Evolutionary conservation across 2,888 invertebrate species (phyloP), one percentile per base, ranked within the genome.

Genomic region (Tetragonisca angustula): DNA sequence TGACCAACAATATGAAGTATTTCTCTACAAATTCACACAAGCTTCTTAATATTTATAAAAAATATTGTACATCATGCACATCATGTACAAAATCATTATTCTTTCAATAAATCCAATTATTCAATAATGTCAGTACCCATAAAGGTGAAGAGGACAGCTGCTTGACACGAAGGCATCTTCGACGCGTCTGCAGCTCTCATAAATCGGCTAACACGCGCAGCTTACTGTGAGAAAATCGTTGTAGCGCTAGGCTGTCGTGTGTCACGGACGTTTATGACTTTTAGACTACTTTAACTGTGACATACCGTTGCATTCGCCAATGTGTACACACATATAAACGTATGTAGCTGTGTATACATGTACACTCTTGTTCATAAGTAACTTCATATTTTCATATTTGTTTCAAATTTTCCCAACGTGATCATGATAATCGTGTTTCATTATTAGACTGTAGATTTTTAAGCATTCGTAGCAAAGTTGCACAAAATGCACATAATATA

Each of bases 261-360:
- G 74, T 52, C 71, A 24, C 54, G 64, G 62, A 84, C 75, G 77
- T 87, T 86, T 86, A 84, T 72, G 62, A 78, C 84, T 88, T 86
- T 84, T 70, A 61, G 75, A 87, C 79, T 73, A 71, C 76, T 83
- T 84, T 67, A 79, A 79, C 82, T 68, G 76, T 65, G 76, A 79
- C 85, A 59, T 84, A 73, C 65, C 67, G 59, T 59, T 54, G 70
- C 36, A 21, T 17, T 50, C 62, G 56, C n/a, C 36, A 79, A 73
- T 59, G 69, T 49, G 49, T 36, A 36, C 59, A 52, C 54, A 77
- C 6, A 61, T 4, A 43, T 49, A 24, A 24, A 62, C 59, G 5
- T 56, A 56, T n/a, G 19, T 54, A 32, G 4, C 4, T 4, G n/a
- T 50, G 49, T 56, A 17, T 19, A 27, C 50, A 11, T 52, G 43